Evolutionary conservation across 2,888 invertebrate genomes (phyloP).

Genomic region (Andrena haemorrhoa): DNA sequence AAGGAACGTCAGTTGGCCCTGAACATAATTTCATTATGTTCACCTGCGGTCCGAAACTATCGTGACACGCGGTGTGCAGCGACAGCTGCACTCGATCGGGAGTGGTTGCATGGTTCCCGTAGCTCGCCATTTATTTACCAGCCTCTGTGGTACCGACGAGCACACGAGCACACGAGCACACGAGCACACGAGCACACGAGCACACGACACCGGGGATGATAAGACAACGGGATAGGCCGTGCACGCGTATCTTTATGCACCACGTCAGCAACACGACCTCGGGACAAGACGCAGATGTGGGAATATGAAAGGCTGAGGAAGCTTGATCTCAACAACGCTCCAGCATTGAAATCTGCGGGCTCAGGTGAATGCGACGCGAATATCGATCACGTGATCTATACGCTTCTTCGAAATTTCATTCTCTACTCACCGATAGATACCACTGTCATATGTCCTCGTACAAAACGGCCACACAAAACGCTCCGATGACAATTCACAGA

Average conservation of each 20-base stretch:
- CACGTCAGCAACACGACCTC: conserved; percentile 11
- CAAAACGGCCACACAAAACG: too few species aligned
- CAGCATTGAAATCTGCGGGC: conserved; percentile 12
- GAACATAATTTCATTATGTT: conserved; percentile 4
- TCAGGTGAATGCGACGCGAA: conserved; percentile 15
- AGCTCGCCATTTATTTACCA: conserved; percentile 55
- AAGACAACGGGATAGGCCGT: conserved; percentile 31
- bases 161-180: conserved; percentile 34
- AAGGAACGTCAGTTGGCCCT: conserved; percentile 5
- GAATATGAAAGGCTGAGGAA: conserved; percentile 12
- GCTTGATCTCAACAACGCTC: background rate
- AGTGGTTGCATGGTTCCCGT: conserved; percentile 53
- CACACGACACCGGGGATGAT: conserved; percentile 39
- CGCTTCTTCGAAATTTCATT: background rate
- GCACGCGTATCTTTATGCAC: conserved; percentile 31
- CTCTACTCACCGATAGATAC: background rate
- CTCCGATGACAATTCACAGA: too few species aligned
- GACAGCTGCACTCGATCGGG: conserved; percentile 63
- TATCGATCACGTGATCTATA: conserved; percentile 10
- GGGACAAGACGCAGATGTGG: conserved; percentile 9
- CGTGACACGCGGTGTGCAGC: conserved; percentile 39
- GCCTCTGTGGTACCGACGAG: conserved; percentile 33
- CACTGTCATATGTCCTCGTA: too few species aligned
- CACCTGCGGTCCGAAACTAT: conserved; percentile 34
- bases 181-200: too few species aligned